Percentiles rank a stretch among this genome's conserved stretches.
phyloP scores from a whole-genome alignment of 92 coral and sea anemone species.

The Phenganax marumi region DNA sequence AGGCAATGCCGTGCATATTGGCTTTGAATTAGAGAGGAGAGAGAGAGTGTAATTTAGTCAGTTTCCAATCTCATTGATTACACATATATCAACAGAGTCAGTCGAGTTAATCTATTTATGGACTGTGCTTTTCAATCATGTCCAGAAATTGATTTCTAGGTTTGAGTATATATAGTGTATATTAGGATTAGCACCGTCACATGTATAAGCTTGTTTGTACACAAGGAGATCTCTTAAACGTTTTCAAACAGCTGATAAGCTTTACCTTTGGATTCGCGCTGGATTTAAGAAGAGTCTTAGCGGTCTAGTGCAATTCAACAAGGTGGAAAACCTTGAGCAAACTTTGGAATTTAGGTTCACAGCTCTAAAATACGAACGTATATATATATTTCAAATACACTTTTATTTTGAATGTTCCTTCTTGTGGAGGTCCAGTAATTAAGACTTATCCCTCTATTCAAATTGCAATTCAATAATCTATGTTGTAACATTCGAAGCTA shows the following conservation, averaged over 20 bases:
- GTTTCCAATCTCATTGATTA: not conserved
- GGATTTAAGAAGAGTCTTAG: conserved; percentile 29
- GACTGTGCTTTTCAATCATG: conserved; percentile 11
- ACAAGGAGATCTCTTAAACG: conserved; percentile 6
- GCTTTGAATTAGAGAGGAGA: no score
- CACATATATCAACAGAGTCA: not conserved
- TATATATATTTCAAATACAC: no score
- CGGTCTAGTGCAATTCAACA: conserved; percentile 28
- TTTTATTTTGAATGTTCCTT: no score
- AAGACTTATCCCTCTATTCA: no score
- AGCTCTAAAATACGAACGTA: not conserved
- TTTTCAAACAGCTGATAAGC: conserved; percentile 7
- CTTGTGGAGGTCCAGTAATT: no score
- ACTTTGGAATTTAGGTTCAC: not conserved
- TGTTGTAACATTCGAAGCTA: no score
- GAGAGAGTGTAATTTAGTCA: not conserved
- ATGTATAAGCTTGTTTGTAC: conserved; percentile 19
- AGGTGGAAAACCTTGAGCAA: conserved; percentile 26
- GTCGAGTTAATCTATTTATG: conserved; percentile 13
- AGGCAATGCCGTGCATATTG: no score
- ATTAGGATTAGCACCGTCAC: conserved; percentile 35
- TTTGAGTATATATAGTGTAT: conserved; percentile 2
- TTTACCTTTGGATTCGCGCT: conserved; percentile 28
- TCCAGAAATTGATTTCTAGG: not conserved
- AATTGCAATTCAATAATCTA: no score